Evolutionary conservation across 2,113 vertebrate species (phyloP).

Genomic region (Macaca fascicularis): T2T-MFA8v1.1 NC_088391.1:1984501-1985000

Average conservation of each 20-base stretch:
- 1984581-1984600: neutral
- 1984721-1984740: neutral
- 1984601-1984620: conserved; percentile 33
- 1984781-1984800: neutral
- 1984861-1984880: conserved; percentile 16
- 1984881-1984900: neutral
- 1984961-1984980: neutral
- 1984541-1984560: neutral
- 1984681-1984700: neutral
- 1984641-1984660: neutral
- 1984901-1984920: neutral
- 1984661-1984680: neutral
- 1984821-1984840: conserved; percentile 15
- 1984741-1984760: neutral
- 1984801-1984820: neutral
- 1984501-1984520: neutral
- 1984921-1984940: neutral
- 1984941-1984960: neutral
- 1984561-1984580: neutral
- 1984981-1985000: neutral
- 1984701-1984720: neutral
- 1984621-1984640: neutral
- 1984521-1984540: neutral
- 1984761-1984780: neutral
- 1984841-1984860: neutral